phyloP scores from a whole-genome alignment of 2,797 vertebrate genomes.

The Cryptoblepharus egeriae region DNA sequence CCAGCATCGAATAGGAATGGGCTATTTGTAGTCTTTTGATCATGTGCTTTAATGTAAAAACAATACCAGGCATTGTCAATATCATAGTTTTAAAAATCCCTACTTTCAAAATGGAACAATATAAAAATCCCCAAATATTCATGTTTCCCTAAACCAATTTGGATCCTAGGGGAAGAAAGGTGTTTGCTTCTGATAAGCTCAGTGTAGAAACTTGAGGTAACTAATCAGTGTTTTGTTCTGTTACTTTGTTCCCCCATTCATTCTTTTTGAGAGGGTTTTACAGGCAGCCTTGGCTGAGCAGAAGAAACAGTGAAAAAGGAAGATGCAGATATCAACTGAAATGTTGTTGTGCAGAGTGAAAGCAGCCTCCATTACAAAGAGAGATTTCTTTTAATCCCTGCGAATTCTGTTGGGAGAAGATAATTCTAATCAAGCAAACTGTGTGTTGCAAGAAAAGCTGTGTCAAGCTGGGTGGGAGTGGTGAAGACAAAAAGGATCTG shows the following conservation, averaged over 20 bases:
- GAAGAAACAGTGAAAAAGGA: neutral
- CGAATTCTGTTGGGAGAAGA: neutral
- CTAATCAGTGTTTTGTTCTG: constrained; percentile 7
- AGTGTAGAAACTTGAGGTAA: neutral
- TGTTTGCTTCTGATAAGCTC: constrained; percentile 9
- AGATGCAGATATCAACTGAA: neutral
- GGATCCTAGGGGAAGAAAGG: neutral
- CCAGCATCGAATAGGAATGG: too few species aligned
- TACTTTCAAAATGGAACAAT: neutral
- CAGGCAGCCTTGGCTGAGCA: neutral
- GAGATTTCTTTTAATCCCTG: neutral
- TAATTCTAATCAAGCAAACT: neutral
- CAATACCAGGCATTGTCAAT: neutral
- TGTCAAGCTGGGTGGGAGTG: neutral
- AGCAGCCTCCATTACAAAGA: neutral
- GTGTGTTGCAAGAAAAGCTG: neutral
- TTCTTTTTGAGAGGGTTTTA: neutral
- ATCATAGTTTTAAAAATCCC: neutral
- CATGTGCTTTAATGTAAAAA: neutral
- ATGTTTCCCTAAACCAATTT: neutral
- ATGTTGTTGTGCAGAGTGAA: neutral
- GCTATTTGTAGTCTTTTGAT: neutral
- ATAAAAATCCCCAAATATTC: neutral
- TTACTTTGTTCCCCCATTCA: neutral
- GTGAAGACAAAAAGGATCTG: neutral